These are phyloP conservation scores for Coturnix japonica DNA, from an alignment of 2,113 vertebrate genomes.

Conservation along the genomic window DNA sequence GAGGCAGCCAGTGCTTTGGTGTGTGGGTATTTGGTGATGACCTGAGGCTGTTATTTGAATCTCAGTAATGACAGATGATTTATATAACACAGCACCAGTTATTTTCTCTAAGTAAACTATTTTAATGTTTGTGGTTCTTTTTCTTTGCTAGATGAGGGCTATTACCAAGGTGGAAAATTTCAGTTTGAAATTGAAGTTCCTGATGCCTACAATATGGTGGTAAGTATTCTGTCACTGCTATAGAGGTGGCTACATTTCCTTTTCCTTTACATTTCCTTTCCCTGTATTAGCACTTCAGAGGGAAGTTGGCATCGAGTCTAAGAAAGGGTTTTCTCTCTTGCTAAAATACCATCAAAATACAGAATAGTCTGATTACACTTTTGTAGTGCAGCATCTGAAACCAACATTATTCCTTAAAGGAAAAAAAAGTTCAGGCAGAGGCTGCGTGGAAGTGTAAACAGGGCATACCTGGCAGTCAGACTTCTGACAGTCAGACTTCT, in stretches of 20 bases:
- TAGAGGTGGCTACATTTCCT: background rate
- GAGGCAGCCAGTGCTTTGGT: background rate
- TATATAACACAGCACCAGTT: background rate
- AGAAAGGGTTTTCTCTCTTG: background rate
- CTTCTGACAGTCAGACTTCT: background rate
- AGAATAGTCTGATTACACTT: background rate
- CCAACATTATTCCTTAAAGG: too few relatives aligned
- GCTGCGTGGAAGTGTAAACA: background rate
- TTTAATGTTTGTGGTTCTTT: conserved; percentile 45
- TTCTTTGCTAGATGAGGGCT: conserved; percentile 90
- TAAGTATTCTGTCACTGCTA: conserved; percentile 78
- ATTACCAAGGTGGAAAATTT: conserved; percentile 98
- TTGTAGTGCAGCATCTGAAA: too few relatives aligned
- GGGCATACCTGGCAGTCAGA: background rate
- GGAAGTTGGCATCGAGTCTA: background rate
- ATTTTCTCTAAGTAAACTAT: background rate
- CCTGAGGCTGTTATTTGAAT: background rate
- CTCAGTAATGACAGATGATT: background rate
- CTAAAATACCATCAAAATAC: background rate
- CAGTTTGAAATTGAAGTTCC: conserved; percentile 98
- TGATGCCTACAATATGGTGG: conserved; percentile 99
- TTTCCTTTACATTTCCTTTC: background rate
- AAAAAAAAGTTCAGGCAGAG: too few relatives aligned
- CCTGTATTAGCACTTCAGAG: background rate
- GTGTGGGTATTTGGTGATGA: background rate